Evolutionary conservation across 2,888 invertebrate species (phyloP).

Genomic region (Schrankia costaestrigalis): DNA sequence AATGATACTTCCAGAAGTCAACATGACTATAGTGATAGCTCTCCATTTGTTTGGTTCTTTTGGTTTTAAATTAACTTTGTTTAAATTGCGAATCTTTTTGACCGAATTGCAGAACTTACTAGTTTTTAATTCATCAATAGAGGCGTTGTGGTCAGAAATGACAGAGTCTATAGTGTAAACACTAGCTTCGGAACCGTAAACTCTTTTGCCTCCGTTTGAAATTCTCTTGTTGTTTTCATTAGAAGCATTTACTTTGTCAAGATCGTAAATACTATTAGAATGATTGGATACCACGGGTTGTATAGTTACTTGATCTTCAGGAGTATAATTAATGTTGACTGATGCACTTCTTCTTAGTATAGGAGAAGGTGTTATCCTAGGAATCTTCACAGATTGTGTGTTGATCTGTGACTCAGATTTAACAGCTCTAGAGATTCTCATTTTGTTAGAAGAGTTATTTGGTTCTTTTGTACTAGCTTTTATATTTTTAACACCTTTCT

Average conservation of each 20-base stretch:
- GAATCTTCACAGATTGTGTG: conserved; percentile 32
- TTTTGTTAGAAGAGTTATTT: conserved; percentile 41
- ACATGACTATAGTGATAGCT: conserved; percentile 82
- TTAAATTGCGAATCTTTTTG: conserved; percentile 22
- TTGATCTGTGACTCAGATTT: conserved; percentile 26
- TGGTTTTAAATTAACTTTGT: conserved; percentile 30
- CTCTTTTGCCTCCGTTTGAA: conserved; percentile 20
- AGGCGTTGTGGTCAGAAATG: conserved; percentile 30
- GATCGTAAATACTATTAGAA: conserved; percentile 56
- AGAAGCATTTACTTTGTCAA: conserved; percentile 27
- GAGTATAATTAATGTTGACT: conserved; percentile 35
- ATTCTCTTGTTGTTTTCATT: conserved; percentile 21
- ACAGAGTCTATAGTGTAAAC: conserved; percentile 49
- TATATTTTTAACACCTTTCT: conserved; percentile 44
- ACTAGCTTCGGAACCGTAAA: conserved; percentile 51
- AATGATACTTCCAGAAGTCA: conserved; percentile 82
- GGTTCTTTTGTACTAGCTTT: conserved; percentile 26
- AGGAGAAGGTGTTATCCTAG: conserved; percentile 19
- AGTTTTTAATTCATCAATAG: conserved; percentile 23
- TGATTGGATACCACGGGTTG: conserved; percentile 23
- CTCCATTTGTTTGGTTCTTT: conserved; percentile 78
- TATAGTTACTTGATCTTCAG: conserved; percentile 13
- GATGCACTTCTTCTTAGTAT: conserved; percentile 57
- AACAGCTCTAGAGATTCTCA: conserved; percentile 58
- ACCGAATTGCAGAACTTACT: conserved; percentile 19